A percentile compares a stretch with the other conserved stretches of the same genome.
These are phyloP conservation scores for Stomatorhinus ivindoensis DNA, from an alignment of 2,113 vertebrate species.

Conservation along the genomic window DNA sequence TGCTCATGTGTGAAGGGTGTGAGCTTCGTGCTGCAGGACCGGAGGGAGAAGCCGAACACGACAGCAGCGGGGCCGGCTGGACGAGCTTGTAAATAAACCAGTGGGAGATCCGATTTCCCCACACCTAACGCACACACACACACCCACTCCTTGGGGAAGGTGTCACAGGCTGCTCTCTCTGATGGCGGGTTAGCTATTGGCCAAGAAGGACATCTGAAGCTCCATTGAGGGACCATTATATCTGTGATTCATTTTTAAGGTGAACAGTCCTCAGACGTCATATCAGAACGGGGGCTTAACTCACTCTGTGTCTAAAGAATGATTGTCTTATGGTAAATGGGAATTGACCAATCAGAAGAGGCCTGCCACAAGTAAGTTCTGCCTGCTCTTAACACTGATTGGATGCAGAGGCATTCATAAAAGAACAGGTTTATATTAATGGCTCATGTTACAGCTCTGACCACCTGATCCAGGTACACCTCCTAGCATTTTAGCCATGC, in stretches of 20 bases:
- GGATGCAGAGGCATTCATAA: not conserved
- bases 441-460: not conserved
- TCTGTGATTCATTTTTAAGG: not conserved
- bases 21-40: not conserved
- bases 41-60: not conserved
- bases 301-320: not conserved
- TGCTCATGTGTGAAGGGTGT: not conserved
- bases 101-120: slow-evolving; percentile 10
- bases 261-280: not conserved
- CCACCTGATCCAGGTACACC: not conserved
- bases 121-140: not conserved
- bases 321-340: not conserved
- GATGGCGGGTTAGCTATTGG: not conserved
- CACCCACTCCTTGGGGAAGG: not conserved
- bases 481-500: not conserved
- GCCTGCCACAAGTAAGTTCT: not conserved
- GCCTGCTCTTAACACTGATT: not conserved
- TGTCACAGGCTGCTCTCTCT: not conserved
- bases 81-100: slow-evolving; percentile 14
- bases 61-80: not conserved
- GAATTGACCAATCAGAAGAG: not conserved
- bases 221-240: not conserved
- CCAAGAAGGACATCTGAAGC: not conserved
- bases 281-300: not conserved
- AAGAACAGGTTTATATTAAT: not conserved